A percentile compares a stretch with the other conserved stretches of the same genome.
Evolutionary conservation across 2,888 invertebrate species (phyloP).

Genomic region (Agelastica alni): DNA sequence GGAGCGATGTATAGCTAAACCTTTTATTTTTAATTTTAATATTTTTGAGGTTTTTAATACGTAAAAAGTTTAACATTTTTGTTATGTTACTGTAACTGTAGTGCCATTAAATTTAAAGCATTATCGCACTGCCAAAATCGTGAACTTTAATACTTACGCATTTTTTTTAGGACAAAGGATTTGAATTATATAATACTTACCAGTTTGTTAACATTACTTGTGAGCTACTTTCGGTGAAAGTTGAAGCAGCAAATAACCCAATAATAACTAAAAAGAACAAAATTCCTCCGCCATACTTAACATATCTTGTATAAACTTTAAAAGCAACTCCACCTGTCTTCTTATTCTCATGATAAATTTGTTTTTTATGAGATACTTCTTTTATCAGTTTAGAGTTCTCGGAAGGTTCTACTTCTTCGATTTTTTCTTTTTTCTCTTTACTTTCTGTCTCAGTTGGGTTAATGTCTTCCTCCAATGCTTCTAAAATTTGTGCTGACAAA

Average conservation of each 20-base stretch:
- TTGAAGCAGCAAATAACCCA: slow-evolving; percentile 36
- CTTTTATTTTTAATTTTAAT: too few species aligned
- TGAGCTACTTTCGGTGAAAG: slow-evolving; percentile 39
- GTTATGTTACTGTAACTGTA: too few species aligned
- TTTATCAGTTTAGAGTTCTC: slow-evolving; percentile 27
- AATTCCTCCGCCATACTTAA: slow-evolving; percentile 45
- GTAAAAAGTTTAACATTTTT: too few species aligned
- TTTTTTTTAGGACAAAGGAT: too few species aligned
- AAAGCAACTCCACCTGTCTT: slow-evolving; percentile 44
- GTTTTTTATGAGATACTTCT: slow-evolving; percentile 12
- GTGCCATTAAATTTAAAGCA: too few species aligned
- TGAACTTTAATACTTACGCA: too few species aligned
- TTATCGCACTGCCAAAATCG: too few species aligned
- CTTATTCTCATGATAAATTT: slow-evolving; percentile 44
- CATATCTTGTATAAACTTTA: slow-evolving; percentile 44
- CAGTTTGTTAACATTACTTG: slow-evolving; percentile 45
- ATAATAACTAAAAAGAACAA: slow-evolving; percentile 38
- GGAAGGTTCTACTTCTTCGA: slow-evolving; percentile 58
- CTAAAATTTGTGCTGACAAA: slow-evolving; percentile 30
- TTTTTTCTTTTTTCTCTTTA: slow-evolving; percentile 15
- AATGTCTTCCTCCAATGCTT: slow-evolving; percentile 13
- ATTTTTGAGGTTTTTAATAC: too few species aligned
- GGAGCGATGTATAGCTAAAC: too few species aligned
- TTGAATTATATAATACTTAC: slow-evolving; percentile 34
- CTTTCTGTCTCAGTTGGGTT: not conserved